Evolutionary conservation across 2,113 vertebrate species (phyloP).

Genomic region (Microtus pennsylvanicus): DNA sequence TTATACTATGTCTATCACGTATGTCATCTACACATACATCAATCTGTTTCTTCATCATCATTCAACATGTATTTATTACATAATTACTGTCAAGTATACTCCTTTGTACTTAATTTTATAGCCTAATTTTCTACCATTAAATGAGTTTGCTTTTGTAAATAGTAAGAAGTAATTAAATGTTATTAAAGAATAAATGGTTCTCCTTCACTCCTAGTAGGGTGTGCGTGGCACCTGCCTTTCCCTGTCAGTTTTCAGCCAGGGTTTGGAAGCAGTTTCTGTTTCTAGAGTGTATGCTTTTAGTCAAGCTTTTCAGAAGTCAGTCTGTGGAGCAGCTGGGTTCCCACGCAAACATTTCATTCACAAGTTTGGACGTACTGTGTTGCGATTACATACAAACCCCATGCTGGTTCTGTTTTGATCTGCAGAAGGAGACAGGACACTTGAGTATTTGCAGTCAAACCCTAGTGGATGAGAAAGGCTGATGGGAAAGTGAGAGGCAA

Average conservation of each 20-base stretch:
- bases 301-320: not conserved
- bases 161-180: not conserved
- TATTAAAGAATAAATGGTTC: not conserved
- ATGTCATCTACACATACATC: not conserved
- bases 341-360: not conserved
- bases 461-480: not conserved
- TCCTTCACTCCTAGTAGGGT: not conserved
- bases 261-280: not conserved
- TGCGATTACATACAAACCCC: not conserved
- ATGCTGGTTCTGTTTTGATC: not conserved
- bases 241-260: not conserved
- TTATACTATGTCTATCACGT: not conserved
- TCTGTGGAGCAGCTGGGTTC: not conserved
- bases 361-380: not conserved
- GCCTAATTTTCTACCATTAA: not conserved
- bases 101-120: slow-evolving; percentile 39
- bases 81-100: not conserved
- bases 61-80: not conserved
- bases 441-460: not conserved
- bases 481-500: not conserved
- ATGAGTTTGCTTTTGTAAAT: not conserved
- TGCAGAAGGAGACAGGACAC: not conserved
- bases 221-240: not conserved
- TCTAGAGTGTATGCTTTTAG: not conserved
- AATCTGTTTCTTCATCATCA: not conserved